Conservation (phyloP, 2,797 vertebrate species). For the Cossypha caffra region DNA sequence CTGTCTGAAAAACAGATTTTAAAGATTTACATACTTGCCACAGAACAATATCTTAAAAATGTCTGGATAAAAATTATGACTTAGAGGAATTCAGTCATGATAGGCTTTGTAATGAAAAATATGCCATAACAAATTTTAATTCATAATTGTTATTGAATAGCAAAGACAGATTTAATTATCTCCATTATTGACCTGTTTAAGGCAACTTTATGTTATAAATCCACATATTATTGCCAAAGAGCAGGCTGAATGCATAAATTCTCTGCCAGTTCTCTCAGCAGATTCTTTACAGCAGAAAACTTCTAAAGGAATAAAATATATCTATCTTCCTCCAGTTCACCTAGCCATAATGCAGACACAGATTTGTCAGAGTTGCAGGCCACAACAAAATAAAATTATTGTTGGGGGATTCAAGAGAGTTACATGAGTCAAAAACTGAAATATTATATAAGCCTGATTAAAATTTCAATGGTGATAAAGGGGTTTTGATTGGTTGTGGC, state of each 20-base stretch:
- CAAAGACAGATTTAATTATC: constrained; percentile 59
- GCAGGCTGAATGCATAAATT: constrained; percentile 14
- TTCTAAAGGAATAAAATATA: constrained; percentile 39
- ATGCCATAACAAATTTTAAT: constrained; percentile 59
- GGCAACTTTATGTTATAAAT: constrained; percentile 39
- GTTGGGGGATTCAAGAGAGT: neutral
- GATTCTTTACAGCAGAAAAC: neutral
- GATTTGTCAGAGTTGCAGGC: neutral
- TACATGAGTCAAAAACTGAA: constrained; percentile 28
- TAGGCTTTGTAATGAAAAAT: constrained; percentile 48
- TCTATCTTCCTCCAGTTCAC: neutral
- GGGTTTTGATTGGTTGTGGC: neutral
- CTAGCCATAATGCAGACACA: neutral
- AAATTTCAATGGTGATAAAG: neutral
- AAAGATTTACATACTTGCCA: constrained; percentile 34
- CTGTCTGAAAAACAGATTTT: constrained; percentile 48
- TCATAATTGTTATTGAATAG: constrained; percentile 66
- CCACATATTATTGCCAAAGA: constrained; percentile 41
- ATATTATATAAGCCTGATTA: neutral
- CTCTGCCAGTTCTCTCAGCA: neutral
- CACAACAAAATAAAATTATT: neutral
- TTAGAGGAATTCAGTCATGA: constrained; percentile 25
- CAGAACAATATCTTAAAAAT: constrained; percentile 46
- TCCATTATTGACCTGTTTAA: constrained; percentile 42
- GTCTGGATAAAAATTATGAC: constrained; percentile 54